Percentiles rank a stretch among this genome's conserved stretches.
These are phyloP conservation scores for Ophion obscuratus DNA, from an alignment of 2,888 invertebrate species.

Conservation along the genomic window DNA sequence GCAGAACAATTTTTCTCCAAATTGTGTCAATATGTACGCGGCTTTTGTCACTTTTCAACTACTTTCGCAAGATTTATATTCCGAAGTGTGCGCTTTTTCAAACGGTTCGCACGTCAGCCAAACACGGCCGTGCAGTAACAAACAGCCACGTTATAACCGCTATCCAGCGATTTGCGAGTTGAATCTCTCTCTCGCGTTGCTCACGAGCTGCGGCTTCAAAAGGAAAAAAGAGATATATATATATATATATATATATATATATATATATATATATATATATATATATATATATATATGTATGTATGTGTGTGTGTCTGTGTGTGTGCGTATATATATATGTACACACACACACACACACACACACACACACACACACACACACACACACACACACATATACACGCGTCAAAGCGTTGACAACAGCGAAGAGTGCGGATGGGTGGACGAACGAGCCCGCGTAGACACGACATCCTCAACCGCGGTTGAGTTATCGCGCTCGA, in stretches of 20 bases:
- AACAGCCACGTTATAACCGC: conserved; percentile 16
- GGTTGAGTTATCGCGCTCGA: conserved; percentile 75
- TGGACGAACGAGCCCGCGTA: conserved; percentile 43
- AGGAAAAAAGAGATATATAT: conserved; percentile 1
- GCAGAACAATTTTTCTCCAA: background rate
- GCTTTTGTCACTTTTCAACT: background rate
- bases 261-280: conserved; percentile 56
- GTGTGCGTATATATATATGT: too few relatives aligned
- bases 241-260: conserved; percentile 66
- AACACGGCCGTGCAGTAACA: conserved; percentile 17
- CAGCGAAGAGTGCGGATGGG: conserved; percentile 54
- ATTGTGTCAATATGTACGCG: background rate
- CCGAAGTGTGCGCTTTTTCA: conserved; percentile 37
- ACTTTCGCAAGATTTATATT: background rate
- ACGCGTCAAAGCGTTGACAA: conserved; percentile 77
- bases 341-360: too few relatives aligned
- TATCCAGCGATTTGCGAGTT: conserved; percentile 24
- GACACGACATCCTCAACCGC: conserved; percentile 56
- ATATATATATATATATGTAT: too few relatives aligned
- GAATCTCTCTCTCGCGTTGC: conserved; percentile 34
- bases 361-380: too few relatives aligned
- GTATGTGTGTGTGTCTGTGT: too few relatives aligned
- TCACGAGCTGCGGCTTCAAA: conserved; percentile 11
- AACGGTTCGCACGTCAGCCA: conserved; percentile 16
- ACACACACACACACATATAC: too few relatives aligned